Base-by-base conservation (phyloP, 2,113 vertebrate species). In the Aptenodytes forsteri region DNA sequence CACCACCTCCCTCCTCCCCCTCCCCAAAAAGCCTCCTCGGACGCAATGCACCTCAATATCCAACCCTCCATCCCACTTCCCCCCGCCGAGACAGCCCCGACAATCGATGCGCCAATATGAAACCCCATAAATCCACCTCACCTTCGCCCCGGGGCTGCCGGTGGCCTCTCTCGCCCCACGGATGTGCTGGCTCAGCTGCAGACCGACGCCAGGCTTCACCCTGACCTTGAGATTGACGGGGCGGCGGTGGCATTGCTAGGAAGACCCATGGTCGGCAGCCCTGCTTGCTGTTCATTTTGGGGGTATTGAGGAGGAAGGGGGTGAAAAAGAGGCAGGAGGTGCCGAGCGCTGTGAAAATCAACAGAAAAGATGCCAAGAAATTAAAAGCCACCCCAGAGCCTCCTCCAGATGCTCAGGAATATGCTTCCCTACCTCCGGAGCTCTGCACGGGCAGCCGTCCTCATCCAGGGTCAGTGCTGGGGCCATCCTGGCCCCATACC, bases 231-330 rank as follows among this genome's bases (percentile, higher is more conserved):
- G 70, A 17, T 2, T 11, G 81, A 8, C 27, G 1, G n/a, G 62
- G 36, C 7, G 10, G 56, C 3, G 14, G 16, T 36, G 76, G 58
- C n/a, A n/a, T 23, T 29, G 52, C 64, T 32, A 40, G 75, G 81
- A 52, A 89, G 58, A 46, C 6, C 36, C 52, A 4, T 0, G 15
- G 44, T 20, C 9, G 1, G 56, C 2, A 1, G 38, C 62, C 1
- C 2, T 1, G 3, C 77, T 30, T 6, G 7, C 59, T 62, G 30
- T 65, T 83, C 14, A 0, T 58, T 22, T 46, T 7, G 34, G 16
- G 29, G 22, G 1, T 21, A 9, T 13, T 5, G 2, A 71, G 26
- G 36, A 67, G 32, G 44, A 50, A 32, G 42, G 27, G 46, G 56
- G 13, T 7, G 30, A 52, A 52, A 71, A 92, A 78, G 23, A 55